Base-by-base conservation (phyloP, 2,113 vertebrate genomes). In the Carassius carassius region DNA sequence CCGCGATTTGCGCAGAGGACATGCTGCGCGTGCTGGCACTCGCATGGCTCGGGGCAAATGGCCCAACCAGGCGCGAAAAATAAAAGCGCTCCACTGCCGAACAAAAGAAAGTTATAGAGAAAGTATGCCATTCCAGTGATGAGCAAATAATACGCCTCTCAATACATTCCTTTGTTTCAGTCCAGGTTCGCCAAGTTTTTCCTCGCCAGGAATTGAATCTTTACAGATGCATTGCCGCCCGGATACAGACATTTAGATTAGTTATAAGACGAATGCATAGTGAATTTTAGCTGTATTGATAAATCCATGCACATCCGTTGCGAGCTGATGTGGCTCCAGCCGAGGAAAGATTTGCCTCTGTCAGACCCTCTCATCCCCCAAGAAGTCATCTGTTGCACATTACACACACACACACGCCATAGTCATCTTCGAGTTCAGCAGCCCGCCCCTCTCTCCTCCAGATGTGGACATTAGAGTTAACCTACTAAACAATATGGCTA, bases 1-100 rank as follows among this genome's bases (percentile, higher is more conserved):
- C 98, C 98, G 16, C 97, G 95, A 92, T 99, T 99, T 82, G 96
- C 93, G 94, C 97, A 99, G 83, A 97, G 91, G 87, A 98, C 92
- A 89, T 98, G 97, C 88, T 96, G 97, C 63, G 94, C 93, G 86
- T 96, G 95, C 90, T 96, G 96, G 89, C 98, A 99, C 88, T 99
- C 98, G 88, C 97, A 99, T 76, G 92, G 95, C 83, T 96, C 95
- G 0, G 97, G 98, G 86, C 98, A 99, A 72, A 95, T 84, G 63
- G 92, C 85, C 81, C 92, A 84, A 92, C 75, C 78, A 65, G 81
- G 56, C 0, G 92, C 92, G 37, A 91, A 84, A 1, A 85, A 90
- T 58, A 81, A 21, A 86, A 87, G 94, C 90, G 13, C 63, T 84
- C 84, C 94, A 88, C 0, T 95, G 87, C 65, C 95, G 13, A 29